Base-by-base conservation (phyloP, 2,888 invertebrate genomes). In the Adineta ricciae region DNA sequence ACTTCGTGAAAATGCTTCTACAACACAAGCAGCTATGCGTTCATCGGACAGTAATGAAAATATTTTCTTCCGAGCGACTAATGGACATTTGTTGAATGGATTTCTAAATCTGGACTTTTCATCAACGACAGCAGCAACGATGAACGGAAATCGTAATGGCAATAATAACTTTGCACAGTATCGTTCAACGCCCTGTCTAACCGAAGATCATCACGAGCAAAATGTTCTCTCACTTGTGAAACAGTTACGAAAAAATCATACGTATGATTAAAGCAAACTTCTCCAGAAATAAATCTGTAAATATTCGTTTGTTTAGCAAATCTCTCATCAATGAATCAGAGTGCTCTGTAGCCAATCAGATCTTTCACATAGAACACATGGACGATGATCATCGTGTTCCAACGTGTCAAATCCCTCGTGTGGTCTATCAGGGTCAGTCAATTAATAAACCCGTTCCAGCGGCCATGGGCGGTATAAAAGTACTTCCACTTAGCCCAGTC, bases 41-140 rank as follows among this genome's bases (percentile, higher is more conserved):
- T 41, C 78, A 78, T 64, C 64, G 14, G 78, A 78, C n/a, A 78
- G 78, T 24, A 78, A 78, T 41, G 78, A 78, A 41, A 78, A 78
- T 78, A 78, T 78, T 5, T 78, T 78, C n/a, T 78, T 78, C 41
- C 78, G 78, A 41, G 78, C 78, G 41, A 78, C 38, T n/a, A 78
- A 78, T 78, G 78, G 78, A 38, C 78, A 78, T 41, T 41, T 78
- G n/a, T 41, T 78, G n/a, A 78, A 78, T 78, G 78, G 78, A n/a
- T 78, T 78, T 78, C 41, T 78, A 11, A 78, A 78, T 78, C n/a
- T 78, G 38, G 78, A 78, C 41, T 78, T 38, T 78, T 38, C 78
- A 38, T 64, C 64, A 32, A 36, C 16, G 19, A 0, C 64, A 64
- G 14, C 21, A 64, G 3, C 32, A 64, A 64, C 27, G 14, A n/a